These are phyloP conservation scores for Homarus gammarus DNA, from an alignment of 2,888 invertebrate species.

Conservation along the genomic window DNA sequence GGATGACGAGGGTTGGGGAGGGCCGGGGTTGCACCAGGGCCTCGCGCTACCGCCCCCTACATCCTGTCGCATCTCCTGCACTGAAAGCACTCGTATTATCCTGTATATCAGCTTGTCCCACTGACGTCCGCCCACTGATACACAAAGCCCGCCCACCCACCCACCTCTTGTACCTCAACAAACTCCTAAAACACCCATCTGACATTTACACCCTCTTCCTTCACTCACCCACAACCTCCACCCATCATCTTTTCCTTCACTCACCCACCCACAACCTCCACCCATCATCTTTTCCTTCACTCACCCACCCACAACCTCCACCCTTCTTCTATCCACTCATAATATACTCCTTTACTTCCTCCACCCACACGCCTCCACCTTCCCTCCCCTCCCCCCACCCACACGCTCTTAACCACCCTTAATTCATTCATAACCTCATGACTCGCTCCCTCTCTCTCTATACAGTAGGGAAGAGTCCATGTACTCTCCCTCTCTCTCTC, in stretches of 20 bases:
- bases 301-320: neutral
- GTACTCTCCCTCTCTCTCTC: too few species aligned
- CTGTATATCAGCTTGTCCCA: constrained; percentile 26
- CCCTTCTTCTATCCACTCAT: neutral
- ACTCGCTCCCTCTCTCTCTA: too few species aligned
- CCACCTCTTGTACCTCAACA: neutral
- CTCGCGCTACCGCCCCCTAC: constrained; percentile 1
- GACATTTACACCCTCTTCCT: neutral
- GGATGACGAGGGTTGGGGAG: too few species aligned
- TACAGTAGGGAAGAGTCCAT: too few species aligned
- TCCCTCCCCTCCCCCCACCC: neutral
- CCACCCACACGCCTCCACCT: neutral
- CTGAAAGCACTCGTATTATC: constrained; percentile 37
- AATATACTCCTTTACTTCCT: neutral
- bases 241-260: neutral
- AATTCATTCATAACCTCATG: too few species aligned
- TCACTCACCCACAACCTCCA: neutral
- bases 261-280: neutral
- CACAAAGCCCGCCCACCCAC: neutral
- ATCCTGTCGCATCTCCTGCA: neutral
- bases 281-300: neutral
- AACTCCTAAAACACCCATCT: neutral
- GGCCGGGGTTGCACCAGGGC: neutral
- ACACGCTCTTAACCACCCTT: neutral
- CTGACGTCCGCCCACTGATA: neutral